These are phyloP conservation scores for Junonia oenone DNA, from an alignment of 2,888 invertebrate genomes.

Conservation along the genomic window DNA sequence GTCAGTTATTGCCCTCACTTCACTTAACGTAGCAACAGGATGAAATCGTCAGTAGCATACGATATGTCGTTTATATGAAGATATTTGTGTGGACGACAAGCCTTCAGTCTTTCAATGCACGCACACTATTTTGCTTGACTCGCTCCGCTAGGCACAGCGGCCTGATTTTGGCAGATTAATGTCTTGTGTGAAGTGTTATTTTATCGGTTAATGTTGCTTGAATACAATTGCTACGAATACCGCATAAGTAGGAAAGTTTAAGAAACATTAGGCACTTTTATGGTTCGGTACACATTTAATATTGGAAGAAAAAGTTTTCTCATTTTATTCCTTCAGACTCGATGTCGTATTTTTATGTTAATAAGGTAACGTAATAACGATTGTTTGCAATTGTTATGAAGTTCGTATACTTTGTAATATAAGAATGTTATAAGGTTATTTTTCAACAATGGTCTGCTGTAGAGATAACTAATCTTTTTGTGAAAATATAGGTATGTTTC, in stretches of 20 bases:
- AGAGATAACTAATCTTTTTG: too few species aligned
- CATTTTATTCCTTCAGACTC: background rate
- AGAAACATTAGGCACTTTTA: background rate
- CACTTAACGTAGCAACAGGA: background rate
- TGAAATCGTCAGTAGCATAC: background rate
- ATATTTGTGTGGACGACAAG: background rate
- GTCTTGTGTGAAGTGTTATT: constrained; percentile 25
- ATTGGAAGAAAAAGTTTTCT: background rate
- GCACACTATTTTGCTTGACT: constrained; percentile 52
- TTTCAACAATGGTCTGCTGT: too few species aligned
- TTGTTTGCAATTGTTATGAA: too few species aligned
- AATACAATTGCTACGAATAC: constrained; percentile 6
- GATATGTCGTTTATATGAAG: background rate
- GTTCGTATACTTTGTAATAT: too few species aligned
- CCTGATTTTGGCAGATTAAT: constrained; percentile 34
- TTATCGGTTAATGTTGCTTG: constrained; percentile 23
- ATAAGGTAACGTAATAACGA: background rate
- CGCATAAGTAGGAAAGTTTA: background rate
- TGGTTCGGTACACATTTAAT: background rate
- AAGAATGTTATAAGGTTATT: too few species aligned
- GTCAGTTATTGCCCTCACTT: background rate
- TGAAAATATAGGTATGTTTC: too few species aligned
- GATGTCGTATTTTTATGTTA: background rate
- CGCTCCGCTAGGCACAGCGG: constrained; percentile 40
- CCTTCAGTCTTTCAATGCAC: constrained; percentile 57